Evolutionary conservation across 2,113 vertebrate genomes (phyloP), one percentile per base, ranked within the genome.

Genomic region (Paramormyrops kingsleyae): DNA sequence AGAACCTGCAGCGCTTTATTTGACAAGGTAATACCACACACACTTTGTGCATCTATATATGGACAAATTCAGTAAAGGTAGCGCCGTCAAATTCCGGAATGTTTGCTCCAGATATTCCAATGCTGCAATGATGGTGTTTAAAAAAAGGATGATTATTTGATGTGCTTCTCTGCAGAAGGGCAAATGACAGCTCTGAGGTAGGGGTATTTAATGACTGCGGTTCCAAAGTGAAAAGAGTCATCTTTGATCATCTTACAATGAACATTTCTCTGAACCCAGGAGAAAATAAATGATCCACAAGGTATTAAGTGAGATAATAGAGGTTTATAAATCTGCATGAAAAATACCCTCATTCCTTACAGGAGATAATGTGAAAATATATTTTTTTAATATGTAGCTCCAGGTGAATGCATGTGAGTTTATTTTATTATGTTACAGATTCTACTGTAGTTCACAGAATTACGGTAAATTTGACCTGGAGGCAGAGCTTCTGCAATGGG

Each of bases 1-100:
- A 96, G 96, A 96, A 96, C 95, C 95, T 96, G 95, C 96, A 96
- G 95, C 95, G 95, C 95, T 91, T 96, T 96, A 93, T 96, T 94
- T 95, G 96, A 96, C 94, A 96, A 96, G 96, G 96, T 96, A 96
- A 96, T 92, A 93, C 91, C 94, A 95, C 88, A 89, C 77, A 89
- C 92, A 91, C 50, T 83, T n/a, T 53, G 39, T 83, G 77, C 49
- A 83, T 53, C 31, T 70, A 42, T 88, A 12, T 62, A 74, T 80
- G 35, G 70, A 39, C 4, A 80, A 31, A 50, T 70, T 31, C 42
- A 47, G 59, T 62, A 27, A 47, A 84, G 83, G 44, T 4, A 4
- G 9, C 17, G 42, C 46, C 39, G 80, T 47, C 21, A n/a, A 1
- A 83, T 83, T 83, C 21, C 9, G 42, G 21, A 42, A 66, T 66